Evolutionary conservation across 1,140 invertebrate genomes (phyloP).

Genomic region (Pseudomyrmex sp.): DNA sequence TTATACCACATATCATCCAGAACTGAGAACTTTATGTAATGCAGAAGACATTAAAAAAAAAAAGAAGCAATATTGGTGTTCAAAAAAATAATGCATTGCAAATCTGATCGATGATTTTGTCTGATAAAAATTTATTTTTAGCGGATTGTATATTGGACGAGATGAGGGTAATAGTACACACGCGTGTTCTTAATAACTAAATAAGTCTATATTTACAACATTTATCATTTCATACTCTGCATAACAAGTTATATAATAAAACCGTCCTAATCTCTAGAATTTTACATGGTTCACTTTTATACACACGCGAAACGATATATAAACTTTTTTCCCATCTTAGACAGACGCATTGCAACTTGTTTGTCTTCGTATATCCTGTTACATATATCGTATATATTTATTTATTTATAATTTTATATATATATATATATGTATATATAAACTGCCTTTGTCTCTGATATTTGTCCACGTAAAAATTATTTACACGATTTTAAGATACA

Average conservation of each 20-base stretch:
- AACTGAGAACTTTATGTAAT: too few species aligned
- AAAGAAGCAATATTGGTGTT: too few species aligned
- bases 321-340: slow-evolving; percentile 48
- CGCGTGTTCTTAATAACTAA: slow-evolving; percentile 81
- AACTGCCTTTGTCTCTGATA: slow-evolving; percentile 63
- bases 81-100: too few species aligned
- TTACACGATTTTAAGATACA: slow-evolving; percentile 59
- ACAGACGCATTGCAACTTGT: slow-evolving; percentile 21
- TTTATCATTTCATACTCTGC: slow-evolving; percentile 78
- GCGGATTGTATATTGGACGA: slow-evolving; percentile 24
- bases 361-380: slow-evolving; percentile 34
- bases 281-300: slow-evolving; percentile 83
- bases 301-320: slow-evolving; percentile 77
- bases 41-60: too few species aligned
- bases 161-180: slow-evolving; percentile 39
- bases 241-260: slow-evolving; percentile 84
- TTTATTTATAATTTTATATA: slow-evolving; percentile 60
- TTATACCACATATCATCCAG: too few species aligned
- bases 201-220: slow-evolving; percentile 85
- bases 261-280: slow-evolving; percentile 83
- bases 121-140: slow-evolving; percentile 27
- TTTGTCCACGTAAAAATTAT: slow-evolving; percentile 63
- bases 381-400: slow-evolving; percentile 56
- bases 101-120: background rate
- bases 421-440: slow-evolving; percentile 66